These are phyloP conservation scores for Lacerta viridis DNA, from an alignment of 2,797 vertebrate genomes.

Conservation along the genomic window DNA sequence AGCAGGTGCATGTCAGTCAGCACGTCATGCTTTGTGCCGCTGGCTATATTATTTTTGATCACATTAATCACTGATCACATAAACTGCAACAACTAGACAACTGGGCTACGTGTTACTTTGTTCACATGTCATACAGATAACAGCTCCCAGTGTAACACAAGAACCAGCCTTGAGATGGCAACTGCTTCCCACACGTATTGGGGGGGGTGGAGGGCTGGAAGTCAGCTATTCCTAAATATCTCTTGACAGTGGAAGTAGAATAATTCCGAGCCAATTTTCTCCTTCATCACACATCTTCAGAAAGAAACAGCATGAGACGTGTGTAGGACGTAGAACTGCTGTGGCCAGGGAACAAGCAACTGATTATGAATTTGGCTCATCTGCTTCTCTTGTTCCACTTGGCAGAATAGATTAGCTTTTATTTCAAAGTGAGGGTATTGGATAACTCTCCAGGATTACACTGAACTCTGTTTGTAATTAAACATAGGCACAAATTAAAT, in stretches of 20 bases:
- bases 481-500: slow-evolving; percentile 43
- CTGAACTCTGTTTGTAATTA: slow-evolving; percentile 41
- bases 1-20: background rate
- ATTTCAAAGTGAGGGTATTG: slow-evolving; percentile 44
- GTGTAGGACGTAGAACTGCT: slow-evolving; percentile 27
- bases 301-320: slow-evolving; percentile 21
- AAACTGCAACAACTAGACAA: background rate
- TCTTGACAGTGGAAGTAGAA: slow-evolving; percentile 39
- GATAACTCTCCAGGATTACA: slow-evolving; percentile 44
- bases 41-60: background rate
- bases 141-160: background rate
- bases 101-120: background rate
- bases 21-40: background rate
- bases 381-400: slow-evolving; percentile 49
- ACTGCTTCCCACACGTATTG: slow-evolving; percentile 16
- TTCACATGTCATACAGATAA: background rate
- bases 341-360: slow-evolving; percentile 19
- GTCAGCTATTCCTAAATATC: slow-evolving; percentile 35
- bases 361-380: slow-evolving; percentile 52
- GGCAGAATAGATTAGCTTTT: slow-evolving; percentile 45
- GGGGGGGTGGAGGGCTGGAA: background rate
- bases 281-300: slow-evolving; percentile 34
- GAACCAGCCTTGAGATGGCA: slow-evolving; percentile 10
- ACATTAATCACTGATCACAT: background rate
- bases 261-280: slow-evolving; percentile 39